A percentile compares a stretch with the other conserved stretches of the same genome.
Evolutionary conservation across 2,888 invertebrate genomes (phyloP).

Genomic region (Metallyticus violacea): DNA sequence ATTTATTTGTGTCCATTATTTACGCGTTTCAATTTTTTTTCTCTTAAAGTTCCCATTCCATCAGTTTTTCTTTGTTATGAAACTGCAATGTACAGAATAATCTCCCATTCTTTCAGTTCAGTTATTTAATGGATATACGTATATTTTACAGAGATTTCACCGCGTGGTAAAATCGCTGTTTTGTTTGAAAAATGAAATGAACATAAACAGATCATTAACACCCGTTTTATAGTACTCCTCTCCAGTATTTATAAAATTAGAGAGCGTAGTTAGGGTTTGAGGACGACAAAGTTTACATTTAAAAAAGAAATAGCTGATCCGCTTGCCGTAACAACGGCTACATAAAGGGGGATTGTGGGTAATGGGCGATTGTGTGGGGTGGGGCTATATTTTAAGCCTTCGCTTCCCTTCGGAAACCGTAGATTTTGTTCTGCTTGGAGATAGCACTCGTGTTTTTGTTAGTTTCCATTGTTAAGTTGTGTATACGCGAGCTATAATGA

Average conservation of each 20-base stretch:
- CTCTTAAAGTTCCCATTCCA: too few relatives aligned
- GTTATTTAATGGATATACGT: background rate
- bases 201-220: background rate
- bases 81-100: too few relatives aligned
- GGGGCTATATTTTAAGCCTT: background rate
- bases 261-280: background rate
- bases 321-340: background rate
- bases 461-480: background rate
- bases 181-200: background rate
- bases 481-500: background rate
- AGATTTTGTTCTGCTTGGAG: background rate
- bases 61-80: too few relatives aligned
- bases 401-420: background rate
- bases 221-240: background rate
- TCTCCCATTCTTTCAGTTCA: too few relatives aligned
- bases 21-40: too few relatives aligned
- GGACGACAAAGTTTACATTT: background rate
- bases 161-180: background rate
- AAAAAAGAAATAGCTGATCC: background rate
- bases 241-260: background rate
- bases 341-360: background rate
- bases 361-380: background rate
- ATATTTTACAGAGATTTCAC: background rate
- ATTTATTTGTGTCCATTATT: too few relatives aligned
- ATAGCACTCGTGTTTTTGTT: background rate